These are phyloP conservation scores for Embidobia sp. DNA, from an alignment of 2,888 invertebrate genomes.

Conservation along the genomic window DNA sequence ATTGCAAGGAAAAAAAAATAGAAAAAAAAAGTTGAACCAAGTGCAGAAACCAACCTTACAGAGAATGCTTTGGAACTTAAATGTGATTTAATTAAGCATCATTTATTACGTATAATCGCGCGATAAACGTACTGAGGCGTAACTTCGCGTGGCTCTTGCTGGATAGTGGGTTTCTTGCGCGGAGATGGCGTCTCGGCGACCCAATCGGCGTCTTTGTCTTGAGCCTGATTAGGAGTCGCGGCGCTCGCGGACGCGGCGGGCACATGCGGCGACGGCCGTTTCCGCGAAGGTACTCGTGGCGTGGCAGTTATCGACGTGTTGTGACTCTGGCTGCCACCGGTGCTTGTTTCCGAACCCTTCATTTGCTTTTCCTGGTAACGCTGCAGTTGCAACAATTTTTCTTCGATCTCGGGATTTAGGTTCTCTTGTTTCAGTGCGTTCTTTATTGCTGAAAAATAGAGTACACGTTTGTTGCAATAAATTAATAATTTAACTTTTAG, in stretches of 20 bases:
- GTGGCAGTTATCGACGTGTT: constrained; percentile 70
- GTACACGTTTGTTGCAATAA: no score
- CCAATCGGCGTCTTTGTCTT: constrained; percentile 72
- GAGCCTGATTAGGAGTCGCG: constrained; percentile 50
- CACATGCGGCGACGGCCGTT: constrained; percentile 80
- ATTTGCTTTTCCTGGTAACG: constrained; percentile 91
- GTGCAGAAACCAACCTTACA: constrained; percentile 22
- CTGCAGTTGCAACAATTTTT: constrained; percentile 93
- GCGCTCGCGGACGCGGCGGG: constrained; percentile 63
- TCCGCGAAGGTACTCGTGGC: constrained; percentile 83
- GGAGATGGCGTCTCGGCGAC: constrained; percentile 71
- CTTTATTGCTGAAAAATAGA: constrained; percentile 88
- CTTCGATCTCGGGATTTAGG: constrained; percentile 95
- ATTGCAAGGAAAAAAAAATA: constrained; percentile 3
- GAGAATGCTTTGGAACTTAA: constrained; percentile 21
- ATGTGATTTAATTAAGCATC: constrained; percentile 31
- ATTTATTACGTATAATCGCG: constrained; percentile 25
- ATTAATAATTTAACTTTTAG: no score
- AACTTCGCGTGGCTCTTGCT: constrained; percentile 54
- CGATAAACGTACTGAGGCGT: constrained; percentile 39
- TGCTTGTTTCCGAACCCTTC: constrained; percentile 82
- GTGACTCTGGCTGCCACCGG: constrained; percentile 74
- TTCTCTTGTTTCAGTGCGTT: constrained; percentile 96
- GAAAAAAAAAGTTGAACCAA: background rate
- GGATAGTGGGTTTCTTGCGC: constrained; percentile 68